These are phyloP conservation scores for Aptenodytes forsteri DNA, from an alignment of 2,113 vertebrate species.

Conservation along the genomic window DNA sequence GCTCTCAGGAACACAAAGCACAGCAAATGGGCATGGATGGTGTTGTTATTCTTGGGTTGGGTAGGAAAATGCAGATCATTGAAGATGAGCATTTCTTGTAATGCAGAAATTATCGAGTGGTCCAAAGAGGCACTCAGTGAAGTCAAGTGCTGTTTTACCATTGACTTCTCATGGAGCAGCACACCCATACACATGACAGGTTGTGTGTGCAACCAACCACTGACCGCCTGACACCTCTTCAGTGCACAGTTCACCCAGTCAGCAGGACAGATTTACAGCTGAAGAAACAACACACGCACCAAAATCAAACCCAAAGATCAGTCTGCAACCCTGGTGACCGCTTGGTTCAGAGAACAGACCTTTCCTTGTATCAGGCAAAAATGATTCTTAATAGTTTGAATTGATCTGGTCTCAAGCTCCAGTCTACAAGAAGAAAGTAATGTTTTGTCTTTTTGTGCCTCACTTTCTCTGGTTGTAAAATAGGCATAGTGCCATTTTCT, in stretches of 20 bases:
- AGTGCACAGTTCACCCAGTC: not conserved
- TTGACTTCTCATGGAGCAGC: not conserved
- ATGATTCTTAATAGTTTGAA: not conserved
- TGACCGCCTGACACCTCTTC: not conserved
- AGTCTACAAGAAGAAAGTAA: not conserved
- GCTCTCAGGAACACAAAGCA: not conserved
- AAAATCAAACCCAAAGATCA: not conserved
- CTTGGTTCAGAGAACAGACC: not conserved
- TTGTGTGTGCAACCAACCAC: not conserved
- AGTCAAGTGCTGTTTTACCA: not conserved
- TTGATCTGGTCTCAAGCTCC: not conserved
- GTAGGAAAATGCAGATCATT: not conserved
- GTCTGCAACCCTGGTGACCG: fast-evolving
- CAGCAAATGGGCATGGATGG: not conserved
- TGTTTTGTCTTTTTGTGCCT: not conserved
- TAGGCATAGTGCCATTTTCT: not conserved
- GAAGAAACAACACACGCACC: not conserved
- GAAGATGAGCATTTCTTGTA: not conserved
- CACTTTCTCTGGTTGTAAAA: not conserved
- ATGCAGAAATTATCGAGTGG: not conserved
- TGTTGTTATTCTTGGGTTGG: not conserved
- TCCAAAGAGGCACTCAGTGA: not conserved
- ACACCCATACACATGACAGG: fast-evolving
- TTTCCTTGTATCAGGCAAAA: not conserved
- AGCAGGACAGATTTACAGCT: not conserved